Conservation (phyloP, 2,888 invertebrate species). For the Syrista parreyssii region DNA sequence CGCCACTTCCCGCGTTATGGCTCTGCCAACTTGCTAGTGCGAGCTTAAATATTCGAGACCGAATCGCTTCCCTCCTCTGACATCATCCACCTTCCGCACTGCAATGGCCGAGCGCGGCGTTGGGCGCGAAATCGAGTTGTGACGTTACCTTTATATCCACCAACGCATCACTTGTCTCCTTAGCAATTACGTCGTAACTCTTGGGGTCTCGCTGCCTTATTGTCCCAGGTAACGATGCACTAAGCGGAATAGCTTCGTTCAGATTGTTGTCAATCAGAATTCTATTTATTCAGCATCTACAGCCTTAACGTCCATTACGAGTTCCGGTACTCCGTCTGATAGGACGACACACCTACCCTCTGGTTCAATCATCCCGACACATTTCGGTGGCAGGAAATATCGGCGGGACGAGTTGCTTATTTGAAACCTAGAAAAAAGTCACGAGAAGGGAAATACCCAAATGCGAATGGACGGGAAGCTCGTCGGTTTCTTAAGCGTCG, state of each 20-base stretch:
- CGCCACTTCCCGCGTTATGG: slow-evolving; percentile 30
- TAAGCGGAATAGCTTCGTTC: no score
- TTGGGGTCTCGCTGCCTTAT: background rate
- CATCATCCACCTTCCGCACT: slow-evolving; percentile 44
- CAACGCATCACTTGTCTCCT: background rate
- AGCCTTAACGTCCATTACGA: no score
- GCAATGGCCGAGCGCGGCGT: slow-evolving; percentile 27
- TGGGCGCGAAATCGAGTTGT: slow-evolving; percentile 13
- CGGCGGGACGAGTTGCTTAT: background rate
- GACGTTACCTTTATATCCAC: slow-evolving; percentile 10
- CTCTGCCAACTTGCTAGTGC: slow-evolving; percentile 13
- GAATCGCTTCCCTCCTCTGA: slow-evolving; percentile 51
- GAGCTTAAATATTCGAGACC: slow-evolving; percentile 46
- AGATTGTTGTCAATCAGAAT: no score
- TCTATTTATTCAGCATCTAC: no score
- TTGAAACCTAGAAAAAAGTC: background rate
- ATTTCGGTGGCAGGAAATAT: background rate
- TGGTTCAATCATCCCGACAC: background rate
- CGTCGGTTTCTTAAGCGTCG: background rate
- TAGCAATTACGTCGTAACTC: background rate
- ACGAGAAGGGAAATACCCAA: background rate
- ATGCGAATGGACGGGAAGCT: background rate
- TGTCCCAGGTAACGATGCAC: no score
- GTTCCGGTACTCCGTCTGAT: no score
- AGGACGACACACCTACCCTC: no score